Conservation (phyloP, 2,113 vertebrate genomes). For the Mus musculus region DNA sequence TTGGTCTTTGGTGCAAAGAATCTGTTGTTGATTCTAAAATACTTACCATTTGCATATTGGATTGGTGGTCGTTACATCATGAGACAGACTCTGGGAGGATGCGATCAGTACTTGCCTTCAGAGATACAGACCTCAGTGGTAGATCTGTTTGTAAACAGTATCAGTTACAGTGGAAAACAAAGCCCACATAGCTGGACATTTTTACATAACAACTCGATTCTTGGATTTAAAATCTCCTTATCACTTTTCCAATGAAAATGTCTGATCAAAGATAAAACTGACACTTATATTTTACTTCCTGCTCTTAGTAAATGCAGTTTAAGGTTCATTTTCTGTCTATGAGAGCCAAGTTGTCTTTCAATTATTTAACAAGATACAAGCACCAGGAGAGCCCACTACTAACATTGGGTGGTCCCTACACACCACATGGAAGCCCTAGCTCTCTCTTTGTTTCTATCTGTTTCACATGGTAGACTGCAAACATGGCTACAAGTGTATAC, state of each 20-base stretch:
- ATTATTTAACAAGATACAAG: background rate
- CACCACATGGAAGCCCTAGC: background rate
- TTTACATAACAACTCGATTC: slow-evolving; percentile 3
- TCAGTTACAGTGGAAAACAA: background rate
- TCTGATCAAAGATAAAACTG: slow-evolving; percentile 18
- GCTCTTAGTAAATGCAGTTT: background rate
- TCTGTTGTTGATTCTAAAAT: slow-evolving; percentile 37
- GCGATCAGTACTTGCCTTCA: background rate
- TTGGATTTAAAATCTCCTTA: slow-evolving; percentile 1
- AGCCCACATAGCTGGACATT: background rate
- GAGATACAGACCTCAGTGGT: background rate
- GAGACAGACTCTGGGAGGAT: slow-evolving; percentile 43
- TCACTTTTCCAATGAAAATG: slow-evolving; percentile 2
- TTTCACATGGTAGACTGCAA: background rate
- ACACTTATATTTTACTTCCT: background rate
- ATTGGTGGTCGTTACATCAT: slow-evolving; percentile 14
- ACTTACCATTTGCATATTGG: slow-evolving; percentile 8
- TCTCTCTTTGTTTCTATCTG: background rate
- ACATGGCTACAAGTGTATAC: background rate
- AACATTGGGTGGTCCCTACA: background rate
- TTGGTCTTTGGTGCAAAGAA: slow-evolving; percentile 65
- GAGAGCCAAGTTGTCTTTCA: background rate
- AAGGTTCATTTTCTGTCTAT: background rate
- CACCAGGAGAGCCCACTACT: background rate
- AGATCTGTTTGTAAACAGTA: background rate